Evolutionary conservation across 2,797 vertebrate genomes (phyloP).

Genomic region (Chelonia mydas): DNA sequence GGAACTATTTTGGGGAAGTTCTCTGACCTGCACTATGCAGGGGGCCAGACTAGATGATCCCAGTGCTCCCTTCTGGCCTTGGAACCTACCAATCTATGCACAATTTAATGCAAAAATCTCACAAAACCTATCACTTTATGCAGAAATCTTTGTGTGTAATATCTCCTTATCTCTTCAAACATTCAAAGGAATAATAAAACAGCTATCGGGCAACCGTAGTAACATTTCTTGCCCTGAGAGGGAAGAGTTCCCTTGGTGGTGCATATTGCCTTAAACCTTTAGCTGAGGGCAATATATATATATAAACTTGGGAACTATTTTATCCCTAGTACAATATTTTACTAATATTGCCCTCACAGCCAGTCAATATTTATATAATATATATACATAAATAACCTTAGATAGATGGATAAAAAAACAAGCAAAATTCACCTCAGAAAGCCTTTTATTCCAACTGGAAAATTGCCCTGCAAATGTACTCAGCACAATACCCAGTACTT

Average conservation of each 20-base stretch:
- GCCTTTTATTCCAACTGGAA: slow-evolving; percentile 79
- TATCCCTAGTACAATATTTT: slow-evolving; percentile 68
- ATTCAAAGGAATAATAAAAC: slow-evolving; percentile 73
- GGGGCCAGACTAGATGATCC: neutral
- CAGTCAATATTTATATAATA: slow-evolving; percentile 79
- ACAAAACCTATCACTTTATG: neutral
- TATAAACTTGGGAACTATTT: slow-evolving; percentile 67
- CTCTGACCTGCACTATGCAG: neutral
- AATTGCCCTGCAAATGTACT: slow-evolving; percentile 80
- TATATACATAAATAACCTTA: slow-evolving; percentile 77
- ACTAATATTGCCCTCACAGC: slow-evolving; percentile 71
- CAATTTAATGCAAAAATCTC: neutral
- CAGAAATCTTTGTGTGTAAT: slow-evolving; percentile 20
- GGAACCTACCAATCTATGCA: neutral
- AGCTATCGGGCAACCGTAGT: slow-evolving; percentile 64
- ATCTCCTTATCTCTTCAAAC: slow-evolving; percentile 44
- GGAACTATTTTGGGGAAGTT: neutral
- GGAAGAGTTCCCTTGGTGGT: slow-evolving; percentile 13
- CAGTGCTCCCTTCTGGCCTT: neutral
- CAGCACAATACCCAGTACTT: slow-evolving; percentile 81
- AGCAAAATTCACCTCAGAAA: slow-evolving; percentile 75
- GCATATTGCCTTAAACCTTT: slow-evolving; percentile 64
- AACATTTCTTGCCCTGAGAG: slow-evolving; percentile 62
- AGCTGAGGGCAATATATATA: slow-evolving; percentile 54
- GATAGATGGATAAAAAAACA: slow-evolving; percentile 74